Base-by-base conservation (phyloP, 2,113 vertebrate genomes). In the Cardinalis cardinalis region DNA sequence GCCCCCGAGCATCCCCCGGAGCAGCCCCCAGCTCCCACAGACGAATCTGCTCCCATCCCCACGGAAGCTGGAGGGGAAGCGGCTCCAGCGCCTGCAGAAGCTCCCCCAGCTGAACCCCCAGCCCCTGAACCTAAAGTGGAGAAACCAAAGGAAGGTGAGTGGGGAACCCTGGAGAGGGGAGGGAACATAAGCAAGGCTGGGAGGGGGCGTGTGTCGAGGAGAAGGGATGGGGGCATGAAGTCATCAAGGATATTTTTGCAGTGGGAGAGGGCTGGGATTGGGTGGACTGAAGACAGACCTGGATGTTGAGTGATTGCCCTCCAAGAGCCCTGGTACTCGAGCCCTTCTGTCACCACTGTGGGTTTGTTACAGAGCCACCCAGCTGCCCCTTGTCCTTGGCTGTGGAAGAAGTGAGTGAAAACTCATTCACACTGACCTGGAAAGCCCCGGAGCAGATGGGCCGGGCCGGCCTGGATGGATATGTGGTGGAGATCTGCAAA, bases 371-470 rank as follows among this genome's bases (percentile, higher is more conserved):
- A 99, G 99, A 97, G 38, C 96, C 97, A 3, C 98, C 98, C 91
- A 98, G 98, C 13, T 94, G 97, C 43, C 99, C 99, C 3, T 73
- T 97, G 96, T 90, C 96, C 36, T 88, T 99, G 29, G 68, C 96
- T 0, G 95, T 99, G 92, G 98, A 99, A 15, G 98, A 98, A 71
- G 98, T 99, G 92, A 98, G 93, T 2, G 96, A 98, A n/a, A 97
- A 87, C 78, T 98, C 98, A 0, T 92, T 99, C 83, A 98, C 98
- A 0, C 94, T 99, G 89, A 98, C 97, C 74, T 99, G 99, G 99
- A 98, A 95, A 58, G 89, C 97, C 13, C 99, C 99, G 0, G 98
- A 98, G 93, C 96, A 84, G 55, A 96, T 94, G 0, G 98, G 98
- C 74, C 88, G 64, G 52, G 94, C 95, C 1, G 97, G 97, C 36